phyloP scores from a whole-genome alignment of 1,140 invertebrate species.

The Rhynchophorus ferrugineus region DNA sequence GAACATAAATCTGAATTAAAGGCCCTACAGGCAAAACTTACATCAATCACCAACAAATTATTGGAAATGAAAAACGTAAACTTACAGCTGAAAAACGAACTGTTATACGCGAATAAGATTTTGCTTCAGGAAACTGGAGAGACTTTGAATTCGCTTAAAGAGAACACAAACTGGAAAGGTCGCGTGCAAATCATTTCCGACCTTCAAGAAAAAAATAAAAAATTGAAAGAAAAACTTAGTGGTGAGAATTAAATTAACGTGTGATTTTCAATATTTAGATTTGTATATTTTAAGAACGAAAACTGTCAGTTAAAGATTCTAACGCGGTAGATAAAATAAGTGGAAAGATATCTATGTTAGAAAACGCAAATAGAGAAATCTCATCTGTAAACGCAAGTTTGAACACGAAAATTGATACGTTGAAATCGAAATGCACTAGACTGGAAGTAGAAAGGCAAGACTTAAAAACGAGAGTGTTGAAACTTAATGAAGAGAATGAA shows the following conservation, averaged over 20 bases:
- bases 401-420: conserved; percentile 51
- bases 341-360: conserved; percentile 19
- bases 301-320: too few relatives aligned
- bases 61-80: conserved; percentile 59
- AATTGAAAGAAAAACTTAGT: conserved; percentile 52
- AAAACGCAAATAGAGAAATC: conserved; percentile 44
- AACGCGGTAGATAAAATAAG: neutral
- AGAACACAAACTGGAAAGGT: conserved; percentile 51
- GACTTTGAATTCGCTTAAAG: conserved; percentile 30
- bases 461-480: conserved; percentile 38
- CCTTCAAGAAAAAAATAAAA: conserved; percentile 55
- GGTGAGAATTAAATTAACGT: too few relatives aligned
- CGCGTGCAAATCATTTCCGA: conserved; percentile 61
- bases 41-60: conserved; percentile 51
- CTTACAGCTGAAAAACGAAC: conserved; percentile 54
- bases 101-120: conserved; percentile 54
- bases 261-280: too few relatives aligned
- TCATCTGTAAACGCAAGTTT: conserved; percentile 42
- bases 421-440: conserved; percentile 48
- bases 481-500: neutral
- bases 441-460: conserved; percentile 49
- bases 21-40: conserved; percentile 53
- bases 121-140: conserved; percentile 63
- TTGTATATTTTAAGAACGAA: too few relatives aligned
- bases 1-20: conserved; percentile 41